Evolutionary conservation across 2,797 vertebrate species (phyloP), one percentile per base, ranked within the genome.

Genomic region (Chaunax sp.): DNA sequence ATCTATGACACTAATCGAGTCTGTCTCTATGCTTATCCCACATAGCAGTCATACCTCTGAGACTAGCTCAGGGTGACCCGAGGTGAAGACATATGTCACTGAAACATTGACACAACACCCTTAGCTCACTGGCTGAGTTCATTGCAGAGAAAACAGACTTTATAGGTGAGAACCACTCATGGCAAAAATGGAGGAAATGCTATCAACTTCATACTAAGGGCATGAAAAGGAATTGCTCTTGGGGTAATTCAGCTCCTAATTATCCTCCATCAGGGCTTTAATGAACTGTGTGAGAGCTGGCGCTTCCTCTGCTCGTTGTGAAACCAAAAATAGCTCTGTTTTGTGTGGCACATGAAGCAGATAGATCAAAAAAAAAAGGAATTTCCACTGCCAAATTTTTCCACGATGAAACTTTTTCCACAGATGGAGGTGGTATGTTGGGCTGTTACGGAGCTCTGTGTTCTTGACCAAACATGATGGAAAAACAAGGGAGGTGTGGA

Each of bases 361-460:
- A 88, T 84, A 70, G 78, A 86, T 85, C 68, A 81, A 85, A 20
- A 85, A 37, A 87, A 86, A 83, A 77, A 69, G 78, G 66, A 72
- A 69, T 77, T 87, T 86, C 81, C 79, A 56, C 64, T 47, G 69
- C 64, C 77, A 78, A 60, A 69, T 73, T 73, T 77, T 87, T 85
- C 86, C 80, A 62, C 47, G 5, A 3, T 64, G 62, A 65, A 82
- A 78, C 61, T 68, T 72, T 70, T 88, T 75, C 87, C 84, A 70
- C 50, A 80, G 69, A 70, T 79, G 77, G 77, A 71, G 70, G 75
- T 86, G 63, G 60, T 25, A 35, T 30, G 71, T 64, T 5, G 23
- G 57, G 25, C 20, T 38, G 43, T 63, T 68, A 49, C 1, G 9
- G 62, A 20, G 25, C 45, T 66, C 54, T 68, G 53, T 66, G 62